Evolutionary conservation across 2,888 invertebrate genomes (phyloP), one percentile per base, ranked within the genome.

Genomic region (Dynastes hyllus): DNA sequence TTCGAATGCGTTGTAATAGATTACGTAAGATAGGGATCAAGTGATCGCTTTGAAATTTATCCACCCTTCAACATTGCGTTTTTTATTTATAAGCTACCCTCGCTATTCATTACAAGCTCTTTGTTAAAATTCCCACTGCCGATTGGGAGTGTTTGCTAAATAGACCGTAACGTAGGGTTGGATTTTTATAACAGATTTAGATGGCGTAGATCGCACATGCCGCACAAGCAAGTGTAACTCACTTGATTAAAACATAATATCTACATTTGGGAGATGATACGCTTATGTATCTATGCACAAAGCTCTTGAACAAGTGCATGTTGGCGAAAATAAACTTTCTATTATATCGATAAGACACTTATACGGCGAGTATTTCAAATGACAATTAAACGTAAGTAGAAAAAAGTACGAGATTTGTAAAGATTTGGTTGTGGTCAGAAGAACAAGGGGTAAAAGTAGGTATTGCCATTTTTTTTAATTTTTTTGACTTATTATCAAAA

Each of bases 161-260:
- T 77, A 65, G 58, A 53, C 70, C 69, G 61, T 63, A 76, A 79
- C 79, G 69, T 58, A 69, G 79, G 79, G 79, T 79, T 76, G 70
- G 76, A 78, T 79, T 69, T 11, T 67, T 71, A 66, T 77, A 77
- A 55, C 73, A 73, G 73, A 73, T 73, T 73, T 73, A 73, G 22
- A 73, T 58, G 40, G 27, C 58, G 58, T 40, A 58, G 27, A 37
- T 73, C 73, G 40, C 37, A 58, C 58, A 73, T 73, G 58, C 40
- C 58, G 37, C 13, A 58, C 11, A 40, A 58, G 58, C 71, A 71
- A 71, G 71, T 51, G 51, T 29, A 61, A 61, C 58, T 73, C 73
- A 61, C 58, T 73, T 73, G 58, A 58, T 58, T 73, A 73, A 73
- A 53, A 73, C 58, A 73, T 73, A 58, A 73, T 40, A 58, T 58